Evolutionary conservation across 2,797 vertebrate genomes (phyloP).

Genomic region (Buceros bicornis): DNA sequence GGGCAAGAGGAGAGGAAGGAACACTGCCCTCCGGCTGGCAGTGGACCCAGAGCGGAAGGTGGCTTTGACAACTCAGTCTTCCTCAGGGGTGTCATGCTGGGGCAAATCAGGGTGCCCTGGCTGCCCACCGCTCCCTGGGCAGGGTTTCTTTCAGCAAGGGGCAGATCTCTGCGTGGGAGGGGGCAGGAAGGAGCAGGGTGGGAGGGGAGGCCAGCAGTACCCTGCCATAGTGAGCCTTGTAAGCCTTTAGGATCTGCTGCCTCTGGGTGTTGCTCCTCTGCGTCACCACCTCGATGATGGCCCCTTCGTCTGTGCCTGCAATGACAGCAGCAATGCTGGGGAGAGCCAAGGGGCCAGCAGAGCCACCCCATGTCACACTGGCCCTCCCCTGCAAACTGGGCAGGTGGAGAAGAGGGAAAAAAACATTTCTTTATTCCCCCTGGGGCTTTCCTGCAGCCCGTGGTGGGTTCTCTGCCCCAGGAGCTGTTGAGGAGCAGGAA

Average conservation of each 20-base stretch:
- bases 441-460: neutral
- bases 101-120: neutral
- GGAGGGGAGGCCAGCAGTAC: slow-evolving; percentile 63
- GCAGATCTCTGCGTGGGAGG: fast-evolving
- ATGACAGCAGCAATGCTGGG: neutral
- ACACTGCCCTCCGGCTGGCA: neutral
- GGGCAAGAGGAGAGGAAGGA: fast-evolving
- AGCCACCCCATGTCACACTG: neutral
- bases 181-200: neutral
- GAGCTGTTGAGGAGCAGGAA: neutral
- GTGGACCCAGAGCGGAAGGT: neutral
- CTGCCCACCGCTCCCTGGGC: neutral
- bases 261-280: slow-evolving; percentile 91
- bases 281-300: slow-evolving; percentile 91
- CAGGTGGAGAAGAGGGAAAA: neutral
- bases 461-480: neutral
- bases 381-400: fast-evolving
- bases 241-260: slow-evolving; percentile 91
- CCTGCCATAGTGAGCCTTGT: slow-evolving; percentile 95
- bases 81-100: neutral
- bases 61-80: neutral
- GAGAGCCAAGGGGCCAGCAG: neutral
- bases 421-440: neutral
- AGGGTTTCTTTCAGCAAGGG: neutral
- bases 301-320: slow-evolving; percentile 92